Evolutionary conservation across 2,113 vertebrate genomes (phyloP).

Genomic region (Rhinopithecus roxellana): DNA sequence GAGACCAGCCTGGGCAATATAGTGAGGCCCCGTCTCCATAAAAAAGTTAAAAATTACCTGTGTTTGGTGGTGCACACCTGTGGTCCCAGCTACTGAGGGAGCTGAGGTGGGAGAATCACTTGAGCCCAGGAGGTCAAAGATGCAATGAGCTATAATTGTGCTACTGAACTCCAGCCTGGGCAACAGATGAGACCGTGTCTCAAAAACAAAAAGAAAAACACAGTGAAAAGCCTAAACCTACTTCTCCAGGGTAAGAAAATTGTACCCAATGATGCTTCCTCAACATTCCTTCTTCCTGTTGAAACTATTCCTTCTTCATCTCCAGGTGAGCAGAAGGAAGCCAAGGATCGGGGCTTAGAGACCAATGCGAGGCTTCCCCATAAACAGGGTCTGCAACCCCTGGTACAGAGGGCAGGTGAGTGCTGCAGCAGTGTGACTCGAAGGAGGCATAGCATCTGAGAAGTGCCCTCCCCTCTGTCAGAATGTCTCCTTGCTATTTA

Average conservation of each 20-base stretch:
- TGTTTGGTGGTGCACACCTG: no score
- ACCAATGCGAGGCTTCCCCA: background rate
- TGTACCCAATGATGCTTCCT: background rate
- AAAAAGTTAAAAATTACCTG: no score
- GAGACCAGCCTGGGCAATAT: no score
- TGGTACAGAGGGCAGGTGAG: background rate
- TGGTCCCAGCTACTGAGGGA: no score
- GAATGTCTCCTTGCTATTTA: constrained; percentile 12
- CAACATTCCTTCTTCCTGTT: background rate
- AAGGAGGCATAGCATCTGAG: background rate
- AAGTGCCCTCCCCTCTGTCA: background rate
- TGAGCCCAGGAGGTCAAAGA: no score
- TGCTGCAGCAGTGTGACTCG: background rate
- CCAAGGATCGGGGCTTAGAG: background rate
- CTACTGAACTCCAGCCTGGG: no score
- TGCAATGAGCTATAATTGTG: no score
- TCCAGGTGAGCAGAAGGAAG: background rate
- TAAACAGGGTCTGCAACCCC: background rate
- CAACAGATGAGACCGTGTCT: no score
- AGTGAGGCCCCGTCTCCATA: no score
- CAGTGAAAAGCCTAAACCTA: background rate
- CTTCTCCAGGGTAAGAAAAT: background rate
- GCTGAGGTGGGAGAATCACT: no score
- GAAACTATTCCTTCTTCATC: background rate
- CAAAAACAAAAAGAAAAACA: background rate